Base-by-base conservation (phyloP, 2,888 invertebrate genomes). In the Pasiphila rectangulata region DNA sequence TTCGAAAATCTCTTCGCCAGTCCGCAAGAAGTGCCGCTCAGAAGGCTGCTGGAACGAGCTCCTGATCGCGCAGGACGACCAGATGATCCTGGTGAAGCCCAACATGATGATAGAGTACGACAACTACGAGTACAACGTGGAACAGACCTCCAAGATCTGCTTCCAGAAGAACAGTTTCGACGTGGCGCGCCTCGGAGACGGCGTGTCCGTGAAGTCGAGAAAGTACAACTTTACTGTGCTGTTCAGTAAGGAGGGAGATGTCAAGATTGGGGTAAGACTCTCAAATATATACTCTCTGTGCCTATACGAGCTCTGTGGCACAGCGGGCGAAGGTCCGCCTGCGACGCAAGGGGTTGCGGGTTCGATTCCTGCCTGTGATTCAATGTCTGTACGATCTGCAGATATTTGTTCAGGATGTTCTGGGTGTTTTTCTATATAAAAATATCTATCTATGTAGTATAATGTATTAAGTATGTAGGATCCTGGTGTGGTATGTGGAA, bases 191-290 rank as follows among this genome's bases (percentile, higher is more conserved):
- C 84, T 94, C 0, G 96, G 96, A 0, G 90, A 93, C 45, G 92
- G 92, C 0, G 78, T 95, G 0, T 81, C 93, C 1, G 91, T 95
- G 50, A 90, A 92, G 12, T 94, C 94, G 0, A 90, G 91, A 49
- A 89, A 89, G 45, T 93, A 94, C 61, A 93, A 93, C 41, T 95
- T 95, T 69, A 94, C 93, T 82, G 90, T 95, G 1, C 89, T 93
- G 1, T 94, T 94, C 82, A 93, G 92, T 64, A 86, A 89, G 2
- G 90, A 92, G 41, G 93, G 93, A 1, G 92, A 93, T 67, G 87
- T 92, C 0, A 94, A 93, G 75, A 90, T 96, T 57, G 94, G 93
- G 53, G 93, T 95, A 35, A 89, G 87, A 32, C 7, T 16, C 4
- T 32, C 10, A 21, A 21, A 6, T 21, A 21, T 6, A 21, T 21